These are phyloP conservation scores for Scopus umbretta DNA, from an alignment of 2,113 vertebrate genomes.

Conservation along the genomic window DNA sequence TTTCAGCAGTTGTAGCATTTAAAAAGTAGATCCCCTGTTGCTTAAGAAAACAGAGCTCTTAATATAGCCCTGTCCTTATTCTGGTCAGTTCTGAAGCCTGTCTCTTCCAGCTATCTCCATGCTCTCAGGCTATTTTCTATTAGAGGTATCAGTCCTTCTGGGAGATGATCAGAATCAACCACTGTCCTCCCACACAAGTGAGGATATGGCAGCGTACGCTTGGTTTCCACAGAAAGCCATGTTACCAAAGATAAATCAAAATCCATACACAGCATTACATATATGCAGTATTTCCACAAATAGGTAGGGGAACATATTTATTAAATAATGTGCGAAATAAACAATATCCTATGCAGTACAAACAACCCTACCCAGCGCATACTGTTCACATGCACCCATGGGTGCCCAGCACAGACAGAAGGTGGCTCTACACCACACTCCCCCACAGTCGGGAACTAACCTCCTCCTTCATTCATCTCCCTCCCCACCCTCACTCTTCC, in stretches of 20 bases:
- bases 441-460: not conserved
- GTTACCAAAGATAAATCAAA: not conserved
- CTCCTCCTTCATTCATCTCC: not conserved
- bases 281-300: not conserved
- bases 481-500: not conserved
- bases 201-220: accelerated
- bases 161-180: not conserved
- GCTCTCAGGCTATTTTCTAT: not conserved
- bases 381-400: accelerated
- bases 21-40: not conserved
- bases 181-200: accelerated
- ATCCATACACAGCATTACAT: not conserved
- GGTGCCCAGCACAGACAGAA: not conserved
- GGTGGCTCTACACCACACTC: not conserved
- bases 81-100: not conserved
- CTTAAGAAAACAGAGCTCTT: not conserved
- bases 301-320: not conserved
- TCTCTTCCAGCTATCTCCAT: not conserved
- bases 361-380: not conserved
- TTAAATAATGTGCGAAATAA: not conserved
- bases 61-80: not conserved
- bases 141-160: not conserved
- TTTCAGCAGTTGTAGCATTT: not conserved
- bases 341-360: too few relatives aligned
- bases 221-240: not conserved